Conservation (phyloP, 2,113 vertebrate species). For the Actinemys pallida region DNA sequence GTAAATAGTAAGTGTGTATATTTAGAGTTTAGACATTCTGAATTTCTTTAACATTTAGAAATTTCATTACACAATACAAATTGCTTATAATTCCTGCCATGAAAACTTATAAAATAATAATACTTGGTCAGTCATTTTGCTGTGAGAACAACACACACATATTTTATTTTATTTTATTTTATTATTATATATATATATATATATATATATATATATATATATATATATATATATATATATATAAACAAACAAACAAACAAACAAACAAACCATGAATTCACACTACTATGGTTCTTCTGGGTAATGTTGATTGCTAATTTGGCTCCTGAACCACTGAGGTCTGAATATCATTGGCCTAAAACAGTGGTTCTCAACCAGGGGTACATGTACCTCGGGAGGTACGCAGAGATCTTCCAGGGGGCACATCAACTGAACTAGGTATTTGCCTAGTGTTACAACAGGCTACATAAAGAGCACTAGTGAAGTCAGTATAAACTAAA, state of each 20-base stretch:
- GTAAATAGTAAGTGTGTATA: background rate
- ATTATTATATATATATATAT: too few relatives aligned
- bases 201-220: too few relatives aligned
- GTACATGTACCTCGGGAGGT: too few relatives aligned
- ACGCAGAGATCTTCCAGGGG: too few relatives aligned
- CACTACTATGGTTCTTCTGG: background rate
- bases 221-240: too few relatives aligned
- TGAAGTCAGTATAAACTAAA: too few relatives aligned
- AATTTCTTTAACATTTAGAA: background rate
- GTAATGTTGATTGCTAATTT: background rate
- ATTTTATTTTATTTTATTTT: too few relatives aligned
- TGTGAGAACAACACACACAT: background rate
- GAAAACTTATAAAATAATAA: background rate
- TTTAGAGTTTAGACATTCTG: rapidly evolving
- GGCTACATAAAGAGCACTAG: too few relatives aligned
- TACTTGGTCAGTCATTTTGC: background rate
- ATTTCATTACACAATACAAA: rapidly evolving
- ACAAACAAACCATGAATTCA: background rate
- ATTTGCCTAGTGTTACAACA: too few relatives aligned
- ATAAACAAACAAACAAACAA: too few relatives aligned
- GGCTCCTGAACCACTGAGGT: background rate
- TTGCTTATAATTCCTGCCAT: rapidly evolving
- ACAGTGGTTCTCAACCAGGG: too few relatives aligned
- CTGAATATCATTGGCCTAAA: background rate
- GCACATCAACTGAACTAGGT: too few relatives aligned